Evolutionary conservation across 1,140 invertebrate species (phyloP).

Genomic region (Microplitis demolitor): DNA sequence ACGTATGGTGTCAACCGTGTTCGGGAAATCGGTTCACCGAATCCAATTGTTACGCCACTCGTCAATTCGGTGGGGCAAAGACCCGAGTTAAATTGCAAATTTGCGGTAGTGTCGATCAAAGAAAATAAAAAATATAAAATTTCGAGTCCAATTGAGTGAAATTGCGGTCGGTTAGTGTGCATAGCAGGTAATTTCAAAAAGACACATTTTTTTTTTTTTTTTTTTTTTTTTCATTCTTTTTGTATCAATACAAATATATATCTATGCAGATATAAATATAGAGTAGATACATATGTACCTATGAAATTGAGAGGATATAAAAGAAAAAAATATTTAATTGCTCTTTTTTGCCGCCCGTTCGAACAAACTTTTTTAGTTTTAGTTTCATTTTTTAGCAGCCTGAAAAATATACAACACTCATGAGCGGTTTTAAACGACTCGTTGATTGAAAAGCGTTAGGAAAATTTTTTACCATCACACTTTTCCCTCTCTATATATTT

Average conservation of each 20-base stretch:
- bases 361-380: not conserved
- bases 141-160: not conserved
- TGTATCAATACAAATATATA: no score
- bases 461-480: conserved; percentile 3
- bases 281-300: no score
- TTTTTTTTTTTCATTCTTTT: no score
- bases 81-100: not conserved
- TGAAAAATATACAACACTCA: not conserved
- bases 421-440: not conserved
- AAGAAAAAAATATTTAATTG: no score
- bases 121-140: not conserved
- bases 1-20: not conserved
- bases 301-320: no score
- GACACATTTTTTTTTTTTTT: no score
- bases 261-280: no score
- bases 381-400: not conserved
- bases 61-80: not conserved
- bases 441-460: not conserved
- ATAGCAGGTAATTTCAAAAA: not conserved
- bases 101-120: not conserved
- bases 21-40: not conserved
- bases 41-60: not conserved
- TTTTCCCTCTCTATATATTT: not conserved
- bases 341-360: no score
- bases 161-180: not conserved